phyloP scores from a whole-genome alignment of 2,113 vertebrate genomes.

The Nesoenas mayeri region DNA sequence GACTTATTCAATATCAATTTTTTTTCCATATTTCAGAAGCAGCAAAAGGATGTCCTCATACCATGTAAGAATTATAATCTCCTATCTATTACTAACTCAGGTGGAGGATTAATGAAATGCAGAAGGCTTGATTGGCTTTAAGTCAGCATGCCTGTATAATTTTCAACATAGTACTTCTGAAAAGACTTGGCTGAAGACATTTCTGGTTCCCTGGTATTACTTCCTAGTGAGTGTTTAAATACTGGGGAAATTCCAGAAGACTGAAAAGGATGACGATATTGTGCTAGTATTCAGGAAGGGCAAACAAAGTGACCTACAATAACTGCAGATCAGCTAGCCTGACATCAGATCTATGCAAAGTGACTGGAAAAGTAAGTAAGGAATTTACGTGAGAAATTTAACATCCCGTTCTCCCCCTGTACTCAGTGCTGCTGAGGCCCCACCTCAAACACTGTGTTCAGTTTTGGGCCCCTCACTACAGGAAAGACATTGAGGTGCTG shows the following conservation, averaged over 20 bases:
- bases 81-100: not conserved
- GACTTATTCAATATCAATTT: not conserved
- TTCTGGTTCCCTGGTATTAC: not conserved
- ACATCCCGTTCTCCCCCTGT: not conserved
- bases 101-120: not conserved
- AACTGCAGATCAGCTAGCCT: not conserved
- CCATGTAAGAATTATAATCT: not conserved
- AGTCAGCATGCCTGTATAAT: not conserved
- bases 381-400: not conserved
- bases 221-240: not conserved
- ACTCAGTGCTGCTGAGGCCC: too few species aligned
- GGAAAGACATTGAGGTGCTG: too few species aligned
- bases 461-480: too few species aligned
- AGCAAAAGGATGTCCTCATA: not conserved
- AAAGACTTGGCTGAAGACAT: not conserved
- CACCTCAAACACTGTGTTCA: too few species aligned
- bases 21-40: not conserved
- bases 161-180: not conserved
- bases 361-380: not conserved
- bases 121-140: not conserved
- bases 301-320: not conserved
- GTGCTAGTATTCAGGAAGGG: not conserved
- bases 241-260: not conserved
- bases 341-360: constrained; percentile 6
- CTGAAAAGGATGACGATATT: not conserved